phyloP scores from a whole-genome alignment of 2,797 vertebrate genomes.

The Anas flavirostris region DNA sequence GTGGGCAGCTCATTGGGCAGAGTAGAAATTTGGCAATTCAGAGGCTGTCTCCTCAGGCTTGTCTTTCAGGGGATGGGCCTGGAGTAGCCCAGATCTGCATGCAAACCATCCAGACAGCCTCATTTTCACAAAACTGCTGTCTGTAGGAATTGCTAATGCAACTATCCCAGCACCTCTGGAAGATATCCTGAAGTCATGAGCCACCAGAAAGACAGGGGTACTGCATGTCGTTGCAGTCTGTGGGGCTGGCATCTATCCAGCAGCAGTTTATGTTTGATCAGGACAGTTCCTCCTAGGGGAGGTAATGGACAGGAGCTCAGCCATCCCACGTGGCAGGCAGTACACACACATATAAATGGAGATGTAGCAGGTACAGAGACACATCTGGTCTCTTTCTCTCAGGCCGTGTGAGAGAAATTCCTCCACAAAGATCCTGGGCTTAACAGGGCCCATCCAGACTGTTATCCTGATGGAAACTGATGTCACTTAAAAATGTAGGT shows the following conservation, averaged over 20 bases:
- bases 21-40: neutral
- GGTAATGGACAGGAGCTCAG: neutral
- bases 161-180: neutral
- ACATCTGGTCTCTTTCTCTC: neutral
- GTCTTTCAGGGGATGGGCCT: neutral
- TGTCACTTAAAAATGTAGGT: slow-evolving; percentile 52
- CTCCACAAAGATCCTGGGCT: slow-evolving; percentile 35
- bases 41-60: neutral
- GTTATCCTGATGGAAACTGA: slow-evolving; percentile 61
- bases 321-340: fast-evolving
- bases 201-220: neutral
- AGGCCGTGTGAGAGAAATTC: slow-evolving; percentile 37
- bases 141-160: neutral
- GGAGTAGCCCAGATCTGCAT: neutral
- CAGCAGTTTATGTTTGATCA: neutral
- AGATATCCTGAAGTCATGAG: neutral
- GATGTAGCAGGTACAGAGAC: neutral
- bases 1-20: fast-evolving
- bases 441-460: slow-evolving; percentile 57
- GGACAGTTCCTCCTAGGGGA: neutral
- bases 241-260: neutral
- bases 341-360: fast-evolving
- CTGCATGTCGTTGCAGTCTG: neutral
- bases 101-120: neutral
- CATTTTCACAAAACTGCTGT: neutral